A percentile compares a stretch with the other conserved stretches of the same genome.
These are phyloP conservation scores for Patella depressa DNA, from an alignment of 2,888 invertebrate species.

Conservation along the genomic window DNA sequence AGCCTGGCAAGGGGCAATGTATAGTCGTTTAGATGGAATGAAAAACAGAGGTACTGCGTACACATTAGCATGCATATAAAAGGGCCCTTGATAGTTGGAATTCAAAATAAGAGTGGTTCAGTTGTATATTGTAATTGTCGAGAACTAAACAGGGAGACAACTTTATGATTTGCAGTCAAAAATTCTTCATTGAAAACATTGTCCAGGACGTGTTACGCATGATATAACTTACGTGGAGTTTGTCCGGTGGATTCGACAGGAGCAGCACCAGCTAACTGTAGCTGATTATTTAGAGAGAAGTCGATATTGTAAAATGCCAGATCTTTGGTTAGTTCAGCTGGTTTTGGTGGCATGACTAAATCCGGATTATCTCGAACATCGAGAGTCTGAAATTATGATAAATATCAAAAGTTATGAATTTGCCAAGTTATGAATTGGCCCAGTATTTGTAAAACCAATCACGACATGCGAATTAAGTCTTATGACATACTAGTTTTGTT, in stretches of 20 bases:
- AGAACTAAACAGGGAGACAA: too few species aligned
- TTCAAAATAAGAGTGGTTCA: too few species aligned
- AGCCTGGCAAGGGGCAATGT: too few species aligned
- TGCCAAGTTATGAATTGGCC: background rate
- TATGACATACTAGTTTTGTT: background rate
- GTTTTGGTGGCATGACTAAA: constrained; percentile 97
- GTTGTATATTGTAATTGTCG: too few species aligned
- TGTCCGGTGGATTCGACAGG: constrained; percentile 67
- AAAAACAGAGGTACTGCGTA: too few species aligned
- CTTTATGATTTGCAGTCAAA: too few species aligned
- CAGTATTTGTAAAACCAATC: background rate
- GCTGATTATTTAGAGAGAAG: constrained; percentile 95
- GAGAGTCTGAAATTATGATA: constrained; percentile 74
- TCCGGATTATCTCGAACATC: constrained; percentile 94
- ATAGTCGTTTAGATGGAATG: too few species aligned
- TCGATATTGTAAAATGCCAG: constrained; percentile 94
- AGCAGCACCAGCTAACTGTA: constrained; percentile 91
- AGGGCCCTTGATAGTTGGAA: too few species aligned
- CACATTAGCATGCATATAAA: too few species aligned
- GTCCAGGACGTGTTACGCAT: background rate
- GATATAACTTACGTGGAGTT: constrained; percentile 50
- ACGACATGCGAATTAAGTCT: background rate
- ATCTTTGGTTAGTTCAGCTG: constrained; percentile 82
- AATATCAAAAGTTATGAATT: constrained; percentile 4
- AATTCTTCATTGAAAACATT: too few species aligned